Evolutionary conservation across 1,140 invertebrate species (phyloP).

Genomic region (Drosophila murphyi): DNA sequence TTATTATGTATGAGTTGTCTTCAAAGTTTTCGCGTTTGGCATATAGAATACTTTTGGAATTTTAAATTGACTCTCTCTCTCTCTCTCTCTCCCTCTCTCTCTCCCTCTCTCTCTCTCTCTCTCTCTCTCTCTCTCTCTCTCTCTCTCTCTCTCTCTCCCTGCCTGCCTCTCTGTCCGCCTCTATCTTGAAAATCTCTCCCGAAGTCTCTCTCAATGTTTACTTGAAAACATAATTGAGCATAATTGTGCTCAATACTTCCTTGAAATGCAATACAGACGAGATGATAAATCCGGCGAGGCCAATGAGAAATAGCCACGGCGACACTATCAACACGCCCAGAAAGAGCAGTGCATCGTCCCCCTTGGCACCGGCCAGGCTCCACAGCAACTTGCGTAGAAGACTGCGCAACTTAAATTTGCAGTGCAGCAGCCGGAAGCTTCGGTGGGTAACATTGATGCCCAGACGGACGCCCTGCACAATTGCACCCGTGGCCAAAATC

Average conservation of each 20-base stretch:
- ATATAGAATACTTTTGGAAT: conserved; percentile 23
- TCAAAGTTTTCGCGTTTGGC: too few species aligned
- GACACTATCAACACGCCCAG: conserved; percentile 47
- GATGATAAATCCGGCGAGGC: conserved; percentile 52
- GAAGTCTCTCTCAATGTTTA: background rate
- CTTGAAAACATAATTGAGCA: background rate
- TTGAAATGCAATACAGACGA: conserved; percentile 30
- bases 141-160: background rate
- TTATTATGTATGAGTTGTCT: too few species aligned
- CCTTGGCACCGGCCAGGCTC: conserved; percentile 63
- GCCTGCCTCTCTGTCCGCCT: background rate
- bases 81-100: background rate
- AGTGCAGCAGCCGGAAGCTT: conserved; percentile 40
- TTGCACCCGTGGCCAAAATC: background rate
- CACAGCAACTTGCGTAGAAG: conserved; percentile 55
- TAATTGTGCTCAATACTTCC: background rate
- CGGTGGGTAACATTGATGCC: background rate
- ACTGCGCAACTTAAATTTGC: conserved; percentile 54
- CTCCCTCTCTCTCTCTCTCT: background rate
- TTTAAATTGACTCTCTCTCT: conserved; percentile 6
- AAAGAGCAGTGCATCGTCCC: conserved; percentile 55
- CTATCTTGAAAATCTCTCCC: background rate
- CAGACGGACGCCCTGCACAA: background rate
- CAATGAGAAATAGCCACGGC: conserved; percentile 61
- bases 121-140: background rate